These are phyloP conservation scores for Mustela lutreola DNA, from an alignment of 2,113 vertebrate genomes.

Conservation along the genomic window DNA sequence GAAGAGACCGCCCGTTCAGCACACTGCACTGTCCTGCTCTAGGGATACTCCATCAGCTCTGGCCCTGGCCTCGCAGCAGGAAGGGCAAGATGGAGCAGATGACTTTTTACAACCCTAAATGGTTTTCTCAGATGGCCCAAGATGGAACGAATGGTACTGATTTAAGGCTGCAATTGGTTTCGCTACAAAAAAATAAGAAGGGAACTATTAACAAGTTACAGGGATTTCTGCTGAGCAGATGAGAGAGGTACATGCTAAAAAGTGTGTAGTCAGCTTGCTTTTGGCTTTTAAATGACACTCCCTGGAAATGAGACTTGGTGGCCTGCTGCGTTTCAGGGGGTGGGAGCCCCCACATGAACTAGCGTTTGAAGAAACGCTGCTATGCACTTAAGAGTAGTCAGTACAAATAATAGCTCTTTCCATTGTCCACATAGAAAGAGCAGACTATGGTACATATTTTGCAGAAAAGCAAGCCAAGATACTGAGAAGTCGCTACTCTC, in stretches of 20 bases:
- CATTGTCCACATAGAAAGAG: background rate
- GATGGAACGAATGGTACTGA: constrained; percentile 58
- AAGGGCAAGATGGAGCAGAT: constrained; percentile 55
- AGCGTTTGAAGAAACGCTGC: constrained; percentile 42
- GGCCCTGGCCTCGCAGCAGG: background rate
- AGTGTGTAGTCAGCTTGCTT: constrained; percentile 80
- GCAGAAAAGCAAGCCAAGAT: constrained; percentile 35
- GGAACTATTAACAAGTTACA: constrained; percentile 71
- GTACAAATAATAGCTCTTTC: background rate
- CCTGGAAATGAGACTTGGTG: constrained; percentile 77
- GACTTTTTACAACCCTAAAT: constrained; percentile 75
- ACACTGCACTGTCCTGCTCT: background rate
- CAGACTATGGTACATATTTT: background rate
- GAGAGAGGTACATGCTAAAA: constrained; percentile 69
- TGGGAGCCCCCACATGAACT: background rate
- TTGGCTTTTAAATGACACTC: constrained; percentile 78
- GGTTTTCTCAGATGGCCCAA: constrained; percentile 73
- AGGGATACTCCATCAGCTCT: background rate
- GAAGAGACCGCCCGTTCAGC: constrained; percentile 63
- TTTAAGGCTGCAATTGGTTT: constrained; percentile 81
- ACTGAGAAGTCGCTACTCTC: background rate
- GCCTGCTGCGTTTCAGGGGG: constrained; percentile 61
- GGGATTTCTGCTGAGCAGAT: constrained; percentile 64
- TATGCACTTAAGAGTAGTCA: background rate
- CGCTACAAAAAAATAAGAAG: constrained; percentile 65